Evolutionary conservation across 2,113 vertebrate species (phyloP), one percentile per base, ranked within the genome.

Genomic region (Heterochromis multidens): DNA sequence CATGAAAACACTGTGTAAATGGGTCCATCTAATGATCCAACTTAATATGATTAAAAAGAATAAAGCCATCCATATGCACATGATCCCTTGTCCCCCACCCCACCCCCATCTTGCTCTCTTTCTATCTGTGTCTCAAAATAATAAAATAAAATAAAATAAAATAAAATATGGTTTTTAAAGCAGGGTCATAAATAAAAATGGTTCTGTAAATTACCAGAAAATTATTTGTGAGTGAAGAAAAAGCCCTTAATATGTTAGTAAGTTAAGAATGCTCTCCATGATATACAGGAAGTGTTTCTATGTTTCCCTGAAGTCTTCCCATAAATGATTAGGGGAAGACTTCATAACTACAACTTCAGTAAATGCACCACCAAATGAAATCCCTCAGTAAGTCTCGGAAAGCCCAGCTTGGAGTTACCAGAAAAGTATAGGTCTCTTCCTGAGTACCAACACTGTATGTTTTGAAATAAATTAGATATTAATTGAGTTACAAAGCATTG

Each of bases 11-110:
- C 89, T 80, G 83, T 84, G 82, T 89, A 93, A 94, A 94, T 90
- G 91, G 84, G 92, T 83, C 92, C 81, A 89, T 92, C 85, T 91
- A 94, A 94, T 95, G 89, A 92, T 91, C 92, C 92, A 87, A 56
- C 78, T 88, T 93, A 93, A 93, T 91, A 91, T 93, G 91, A 94
- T 94, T 95, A 93, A 91, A 92, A 84, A 63, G 63, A 93, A 93
- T 91, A 92, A 93, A 91, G 84, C 74, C 25, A 80, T n/a, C 46
- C 79, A 62, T 82, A 61, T 63, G 63, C 29, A 63, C 77, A 84
- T 33, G 56, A 58, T 23, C 29, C n/a, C 61, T 49, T 14, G 52
- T 21, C 37, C 7, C 19, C n/a, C 1, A 19, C 27, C 46, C 17
- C 25, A 27, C 54, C 35, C 29, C 37, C 59, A 19, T 74, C 5